A percentile compares a stretch with the other conserved stretches of the same genome.
phyloP scores from a whole-genome alignment of 2,888 invertebrate species.

The Ormyrus pomaceus region DNA sequence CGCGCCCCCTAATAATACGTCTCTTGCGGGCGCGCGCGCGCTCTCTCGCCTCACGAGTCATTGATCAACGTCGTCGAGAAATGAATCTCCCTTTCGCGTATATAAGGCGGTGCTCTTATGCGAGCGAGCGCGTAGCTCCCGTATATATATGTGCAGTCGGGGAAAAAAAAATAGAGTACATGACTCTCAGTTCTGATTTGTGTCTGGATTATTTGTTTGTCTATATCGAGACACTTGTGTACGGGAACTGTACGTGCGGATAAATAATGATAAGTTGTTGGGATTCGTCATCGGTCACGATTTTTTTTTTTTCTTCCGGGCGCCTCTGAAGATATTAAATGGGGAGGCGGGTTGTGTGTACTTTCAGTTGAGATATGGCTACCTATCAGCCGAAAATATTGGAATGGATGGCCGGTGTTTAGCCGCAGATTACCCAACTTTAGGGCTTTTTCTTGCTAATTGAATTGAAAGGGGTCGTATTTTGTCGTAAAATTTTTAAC shows the following conservation, averaged over 20 bases:
- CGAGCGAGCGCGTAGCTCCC: not conserved
- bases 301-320: not conserved
- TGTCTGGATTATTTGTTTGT: slow-evolving; percentile 44
- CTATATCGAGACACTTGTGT: slow-evolving; percentile 6
- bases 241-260: not conserved
- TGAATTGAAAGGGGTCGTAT: too few relatives aligned
- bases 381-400: too few relatives aligned
- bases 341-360: not conserved
- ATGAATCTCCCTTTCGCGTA: slow-evolving; percentile 11
- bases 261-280: slow-evolving; percentile 31
- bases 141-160: not conserved
- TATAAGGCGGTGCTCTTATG: slow-evolving; percentile 17
- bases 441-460: too few relatives aligned
- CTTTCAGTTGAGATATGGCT: slow-evolving; percentile 10
- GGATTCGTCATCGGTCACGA: slow-evolving; percentile 34
- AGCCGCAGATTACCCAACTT: too few relatives aligned
- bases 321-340: slow-evolving; percentile 3
- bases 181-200: slow-evolving; percentile 45
- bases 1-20: slow-evolving; percentile 44
- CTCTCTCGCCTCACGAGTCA: slow-evolving; percentile 28
- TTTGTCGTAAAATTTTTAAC: too few relatives aligned
- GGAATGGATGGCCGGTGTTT: too few relatives aligned
- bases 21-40: slow-evolving; percentile 6
- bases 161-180: not conserved
- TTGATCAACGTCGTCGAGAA: slow-evolving; percentile 53